Percentiles rank a stretch among this genome's conserved stretches.
Evolutionary conservation across 2,113 vertebrate genomes (phyloP).

Genomic region (Varanus salvator): DNA sequence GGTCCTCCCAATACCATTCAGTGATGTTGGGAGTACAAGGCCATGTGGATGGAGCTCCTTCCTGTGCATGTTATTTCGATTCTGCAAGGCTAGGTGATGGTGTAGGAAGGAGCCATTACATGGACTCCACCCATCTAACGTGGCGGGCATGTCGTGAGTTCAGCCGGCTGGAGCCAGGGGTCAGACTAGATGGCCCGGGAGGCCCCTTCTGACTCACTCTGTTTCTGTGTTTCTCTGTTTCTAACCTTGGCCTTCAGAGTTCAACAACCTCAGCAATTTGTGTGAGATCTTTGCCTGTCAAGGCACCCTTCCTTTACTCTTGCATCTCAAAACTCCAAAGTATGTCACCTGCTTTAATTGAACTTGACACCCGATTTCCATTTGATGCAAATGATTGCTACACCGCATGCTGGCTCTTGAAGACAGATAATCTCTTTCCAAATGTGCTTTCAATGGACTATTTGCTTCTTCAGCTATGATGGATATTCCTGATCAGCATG

Average conservation of each 20-base stretch:
- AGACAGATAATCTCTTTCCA: background rate
- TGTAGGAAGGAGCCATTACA: background rate
- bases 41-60: background rate
- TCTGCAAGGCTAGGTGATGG: too few relatives aligned
- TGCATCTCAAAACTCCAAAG: background rate
- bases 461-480: constrained; percentile 15
- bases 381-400: background rate
- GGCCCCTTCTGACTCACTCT: too few relatives aligned
- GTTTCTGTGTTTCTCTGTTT: too few relatives aligned
- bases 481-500: background rate
- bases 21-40: background rate
- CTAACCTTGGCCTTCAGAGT: background rate
- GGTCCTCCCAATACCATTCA: background rate
- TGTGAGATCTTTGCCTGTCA: background rate
- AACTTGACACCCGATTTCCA: background rate
- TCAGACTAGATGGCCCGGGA: too few relatives aligned
- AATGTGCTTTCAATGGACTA: background rate
- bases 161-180: too few relatives aligned
- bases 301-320: background rate
- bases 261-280: too few relatives aligned
- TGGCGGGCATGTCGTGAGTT: too few relatives aligned
- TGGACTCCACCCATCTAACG: too few relatives aligned
- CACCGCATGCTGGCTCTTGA: background rate
- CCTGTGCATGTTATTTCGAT: too few relatives aligned
- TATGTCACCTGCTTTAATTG: background rate